Evolutionary conservation across 1,140 invertebrate genomes (phyloP), one percentile per base, ranked within the genome.

Genomic region (Zaprionus nigranus): DNA sequence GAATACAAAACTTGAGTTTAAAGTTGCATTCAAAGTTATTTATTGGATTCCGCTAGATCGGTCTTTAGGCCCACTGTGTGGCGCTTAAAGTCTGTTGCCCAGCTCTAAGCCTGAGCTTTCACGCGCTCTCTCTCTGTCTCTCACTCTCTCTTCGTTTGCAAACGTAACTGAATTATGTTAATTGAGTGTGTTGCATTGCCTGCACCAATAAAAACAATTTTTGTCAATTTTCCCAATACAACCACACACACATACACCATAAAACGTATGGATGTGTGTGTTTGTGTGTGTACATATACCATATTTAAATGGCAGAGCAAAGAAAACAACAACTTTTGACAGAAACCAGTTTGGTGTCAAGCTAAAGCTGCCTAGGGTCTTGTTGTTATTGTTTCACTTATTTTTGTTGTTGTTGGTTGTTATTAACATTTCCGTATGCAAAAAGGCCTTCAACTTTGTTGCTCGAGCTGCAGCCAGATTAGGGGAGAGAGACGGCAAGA

Each of bases 401-500:
- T 53, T 72, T 26, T 58, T 76, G 63, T 49, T 79, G 30, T 38
- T 53, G 53, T 49, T 67, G 51, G 15, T 43, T 65, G 61, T 70
- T 75, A 69, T 30, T 74, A 81, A 78, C 71, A 78, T 78, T 77
- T 69, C 56, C 46, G 59, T 70, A 81, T 86, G 82, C 75, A 81
- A 81, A 84, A 81, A 84, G 78, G 65, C 82, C 82, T 84, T 84
- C 82, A 86, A 78, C 82, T 81, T 78, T 78, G 70, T 71, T 84
- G 60, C 59, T 36, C 30, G 30, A 66, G 58, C 43, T 64, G 66
- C 65, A 64, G 54, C 24, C 13, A 13, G 43, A 2, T 15, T 4
- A 70, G 65, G 56, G 51, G 56, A 17, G 36, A 49, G 36, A 22
- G 59, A 34, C 30, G 30, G 9, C 7, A 34, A 34, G 30, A 34